Evolutionary conservation across 2,797 vertebrate genomes (phyloP).

Genomic region (Sparus aurata): DNA sequence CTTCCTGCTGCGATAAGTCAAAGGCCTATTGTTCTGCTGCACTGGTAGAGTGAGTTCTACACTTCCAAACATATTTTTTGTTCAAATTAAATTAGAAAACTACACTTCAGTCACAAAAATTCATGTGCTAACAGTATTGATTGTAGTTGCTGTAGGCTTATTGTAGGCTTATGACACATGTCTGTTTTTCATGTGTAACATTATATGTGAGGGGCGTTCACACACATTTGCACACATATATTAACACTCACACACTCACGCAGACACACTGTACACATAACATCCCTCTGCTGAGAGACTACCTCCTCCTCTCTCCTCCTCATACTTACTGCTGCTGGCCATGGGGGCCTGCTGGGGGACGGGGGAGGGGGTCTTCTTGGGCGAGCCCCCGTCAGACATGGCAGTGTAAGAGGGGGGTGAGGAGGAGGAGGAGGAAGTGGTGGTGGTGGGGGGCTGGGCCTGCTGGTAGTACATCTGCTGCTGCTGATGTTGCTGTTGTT

Average conservation of each 20-base stretch:
- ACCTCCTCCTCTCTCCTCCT: constrained; percentile 76
- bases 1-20: background rate
- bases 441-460: constrained; percentile 81
- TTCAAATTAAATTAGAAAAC: background rate
- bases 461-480: constrained; percentile 87
- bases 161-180: constrained; percentile 8
- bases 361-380: constrained; percentile 92
- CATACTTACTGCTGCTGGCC: constrained; percentile 93
- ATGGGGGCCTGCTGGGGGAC: constrained; percentile 88
- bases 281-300: constrained; percentile 64
- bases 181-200: constrained; percentile 7
- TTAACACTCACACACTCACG: constrained; percentile 17
- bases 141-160: background rate
- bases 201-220: constrained; percentile 33
- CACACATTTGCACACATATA: constrained; percentile 24
- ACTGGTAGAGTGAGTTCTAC: background rate
- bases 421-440: constrained; percentile 77
- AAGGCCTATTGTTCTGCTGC: background rate
- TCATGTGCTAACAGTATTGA: background rate
- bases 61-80: background rate
- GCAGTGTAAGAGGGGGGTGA: constrained; percentile 90
- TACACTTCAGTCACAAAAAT: background rate
- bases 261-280: constrained; percentile 36
- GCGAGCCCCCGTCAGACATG: constrained; percentile 89
- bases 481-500: constrained; percentile 76